Percentiles rank a stretch among this genome's conserved stretches.
Conservation (phyloP, 2,797 vertebrate genomes). For the Muscicapa striata region DNA sequence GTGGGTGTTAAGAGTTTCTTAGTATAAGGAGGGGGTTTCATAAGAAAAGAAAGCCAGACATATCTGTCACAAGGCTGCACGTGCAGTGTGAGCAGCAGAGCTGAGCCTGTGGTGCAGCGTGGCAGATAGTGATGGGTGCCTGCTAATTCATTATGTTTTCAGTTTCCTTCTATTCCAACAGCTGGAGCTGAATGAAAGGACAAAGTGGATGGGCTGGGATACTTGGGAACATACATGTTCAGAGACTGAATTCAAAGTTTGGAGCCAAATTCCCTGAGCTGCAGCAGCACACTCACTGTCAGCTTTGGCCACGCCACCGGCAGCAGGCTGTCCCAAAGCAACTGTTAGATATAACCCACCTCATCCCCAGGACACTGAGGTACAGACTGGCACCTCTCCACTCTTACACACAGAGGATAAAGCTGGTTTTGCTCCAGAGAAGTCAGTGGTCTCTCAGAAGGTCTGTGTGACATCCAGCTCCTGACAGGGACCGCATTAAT, state of each 20-base stretch:
- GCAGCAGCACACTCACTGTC: background rate
- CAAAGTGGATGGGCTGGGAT: fast-evolving
- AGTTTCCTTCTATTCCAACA: background rate
- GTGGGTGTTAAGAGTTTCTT: background rate
- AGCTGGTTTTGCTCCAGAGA: background rate
- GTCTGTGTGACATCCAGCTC: background rate
- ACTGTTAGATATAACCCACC: background rate
- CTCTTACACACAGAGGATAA: background rate
- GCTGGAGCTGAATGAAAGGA: background rate
- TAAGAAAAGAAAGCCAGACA: background rate
- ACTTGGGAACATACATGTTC: background rate
- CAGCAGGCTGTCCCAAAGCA: background rate
- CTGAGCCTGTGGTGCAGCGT: fast-evolving
- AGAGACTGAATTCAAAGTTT: fast-evolving
- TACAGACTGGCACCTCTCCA: background rate
- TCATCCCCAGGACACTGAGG: fast-evolving
- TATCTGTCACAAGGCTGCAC: background rate
- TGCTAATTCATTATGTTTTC: background rate
- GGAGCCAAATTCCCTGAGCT: background rate
- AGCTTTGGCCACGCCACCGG: fast-evolving
- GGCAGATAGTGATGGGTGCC: fast-evolving
- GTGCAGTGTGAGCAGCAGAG: fast-evolving
- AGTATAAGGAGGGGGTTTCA: background rate
- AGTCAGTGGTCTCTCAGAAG: background rate
- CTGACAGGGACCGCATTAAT: background rate